Evolutionary conservation across 2,113 vertebrate species (phyloP).

Genomic region (Chlamydotis undulata): DNA sequence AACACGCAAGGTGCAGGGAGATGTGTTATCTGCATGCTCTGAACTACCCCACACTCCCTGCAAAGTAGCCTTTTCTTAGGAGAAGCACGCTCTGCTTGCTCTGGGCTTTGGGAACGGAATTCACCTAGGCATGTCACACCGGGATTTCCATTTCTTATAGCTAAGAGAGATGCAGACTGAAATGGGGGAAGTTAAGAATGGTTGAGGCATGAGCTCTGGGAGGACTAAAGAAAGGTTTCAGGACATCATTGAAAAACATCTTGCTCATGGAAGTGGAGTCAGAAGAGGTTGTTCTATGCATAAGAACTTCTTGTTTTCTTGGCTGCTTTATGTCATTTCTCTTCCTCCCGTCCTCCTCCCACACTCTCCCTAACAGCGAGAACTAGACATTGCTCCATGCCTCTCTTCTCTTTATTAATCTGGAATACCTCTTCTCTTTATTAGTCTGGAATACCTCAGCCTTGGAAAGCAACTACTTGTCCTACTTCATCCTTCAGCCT

Average conservation of each 20-base stretch:
- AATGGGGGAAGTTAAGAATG: background rate
- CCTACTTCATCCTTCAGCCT: background rate
- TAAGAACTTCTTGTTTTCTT: background rate
- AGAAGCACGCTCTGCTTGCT: background rate
- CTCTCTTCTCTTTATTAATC: background rate
- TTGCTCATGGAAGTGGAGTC: background rate
- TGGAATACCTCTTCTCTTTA: background rate
- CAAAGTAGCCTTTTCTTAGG: background rate
- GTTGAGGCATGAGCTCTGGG: background rate
- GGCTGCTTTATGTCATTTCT: background rate
- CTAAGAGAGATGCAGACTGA: background rate
- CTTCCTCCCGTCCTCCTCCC: background rate
- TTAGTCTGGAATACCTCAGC: background rate
- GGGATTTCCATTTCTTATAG: background rate
- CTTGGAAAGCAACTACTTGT: background rate
- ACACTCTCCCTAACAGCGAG: background rate
- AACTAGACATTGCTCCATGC: background rate
- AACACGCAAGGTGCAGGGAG: background rate
- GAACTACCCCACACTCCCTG: background rate
- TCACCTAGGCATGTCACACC: rapidly evolving
- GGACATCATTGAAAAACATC: background rate
- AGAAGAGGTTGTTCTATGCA: background rate
- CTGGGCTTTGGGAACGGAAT: background rate
- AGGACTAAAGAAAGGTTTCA: background rate
- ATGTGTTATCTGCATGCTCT: background rate